These are phyloP conservation scores for Cyphomyrus plagiostoma DNA, from an alignment of 2,113 vertebrate species.

Conservation along the genomic window DNA sequence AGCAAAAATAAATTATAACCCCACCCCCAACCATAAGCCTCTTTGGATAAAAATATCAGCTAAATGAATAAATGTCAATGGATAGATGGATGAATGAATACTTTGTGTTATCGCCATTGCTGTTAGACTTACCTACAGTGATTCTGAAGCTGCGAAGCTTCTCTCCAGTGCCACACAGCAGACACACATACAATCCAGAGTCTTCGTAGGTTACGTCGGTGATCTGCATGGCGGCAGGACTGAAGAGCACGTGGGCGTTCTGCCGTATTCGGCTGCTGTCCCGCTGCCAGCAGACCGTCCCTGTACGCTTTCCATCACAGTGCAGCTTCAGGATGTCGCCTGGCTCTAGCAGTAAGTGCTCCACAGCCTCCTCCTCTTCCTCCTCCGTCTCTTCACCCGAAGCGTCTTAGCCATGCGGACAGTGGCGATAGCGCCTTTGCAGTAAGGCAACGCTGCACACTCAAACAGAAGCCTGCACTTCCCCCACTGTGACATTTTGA, in stretches of 20 bases:
- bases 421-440: neutral
- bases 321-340: slow-evolving; percentile 73
- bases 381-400: slow-evolving; percentile 38
- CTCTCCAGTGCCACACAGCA: slow-evolving; percentile 59
- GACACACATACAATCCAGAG: slow-evolving; percentile 75
- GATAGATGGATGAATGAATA: neutral
- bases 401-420: slow-evolving; percentile 37
- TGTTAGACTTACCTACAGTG: slow-evolving; percentile 62
- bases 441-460: too few relatives aligned
- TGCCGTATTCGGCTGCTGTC: slow-evolving; percentile 62
- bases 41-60: neutral
- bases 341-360: slow-evolving; percentile 71
- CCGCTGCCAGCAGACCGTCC: slow-evolving; percentile 76
- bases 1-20: neutral
- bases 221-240: slow-evolving; percentile 72
- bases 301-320: slow-evolving; percentile 67
- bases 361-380: slow-evolving; percentile 46
- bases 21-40: neutral
- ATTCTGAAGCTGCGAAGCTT: slow-evolving; percentile 78
- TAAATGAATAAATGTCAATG: neutral
- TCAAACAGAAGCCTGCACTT: neutral
- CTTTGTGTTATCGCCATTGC: neutral
- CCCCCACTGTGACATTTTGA: slow-evolving; percentile 35
- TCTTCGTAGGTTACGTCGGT: slow-evolving; percentile 72
- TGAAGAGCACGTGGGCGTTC: slow-evolving; percentile 65